A percentile compares a stretch with the other conserved stretches of the same genome.
These are phyloP conservation scores for Cebus imitator DNA, from an alignment of 2,113 vertebrate genomes.

Conservation along the genomic window DNA sequence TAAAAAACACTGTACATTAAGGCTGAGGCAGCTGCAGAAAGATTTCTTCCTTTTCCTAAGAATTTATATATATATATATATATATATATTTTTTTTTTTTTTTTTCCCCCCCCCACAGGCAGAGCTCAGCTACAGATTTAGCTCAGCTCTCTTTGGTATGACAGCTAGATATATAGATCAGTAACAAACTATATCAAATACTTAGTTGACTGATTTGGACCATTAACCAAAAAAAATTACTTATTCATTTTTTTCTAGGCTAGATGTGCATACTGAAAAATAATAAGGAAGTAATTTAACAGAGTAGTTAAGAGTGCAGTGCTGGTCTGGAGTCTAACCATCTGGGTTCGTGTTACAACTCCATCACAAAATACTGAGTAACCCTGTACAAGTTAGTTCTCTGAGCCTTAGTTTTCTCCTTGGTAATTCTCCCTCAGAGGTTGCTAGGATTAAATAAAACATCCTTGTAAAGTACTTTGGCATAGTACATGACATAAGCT, in stretches of 20 bases:
- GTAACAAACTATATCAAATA: not conserved
- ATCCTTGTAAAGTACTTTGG: conserved; percentile 7
- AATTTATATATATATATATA: not conserved
- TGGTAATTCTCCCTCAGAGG: not conserved
- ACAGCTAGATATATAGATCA: not conserved
- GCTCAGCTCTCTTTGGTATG: conserved; percentile 7
- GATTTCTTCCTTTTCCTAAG: not conserved
- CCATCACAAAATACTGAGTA: not conserved
- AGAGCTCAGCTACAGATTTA: conserved; percentile 24
- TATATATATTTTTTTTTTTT: too few species aligned
- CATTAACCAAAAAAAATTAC: not conserved
- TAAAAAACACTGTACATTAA: not conserved
- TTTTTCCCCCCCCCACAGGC: not conserved
- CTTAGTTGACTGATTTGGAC: not conserved
- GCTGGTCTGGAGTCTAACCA: not conserved
- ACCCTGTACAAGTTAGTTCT: not conserved
- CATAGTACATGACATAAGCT: not conserved
- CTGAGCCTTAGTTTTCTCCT: conserved; percentile 1
- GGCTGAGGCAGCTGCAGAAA: not conserved
- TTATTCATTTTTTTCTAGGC: not conserved
- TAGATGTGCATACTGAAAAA: not conserved
- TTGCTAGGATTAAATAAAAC: conserved; percentile 20
- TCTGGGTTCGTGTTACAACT: not conserved
- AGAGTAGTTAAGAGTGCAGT: not conserved
- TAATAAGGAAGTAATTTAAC: not conserved